A percentile compares a stretch with the other conserved stretches of the same genome.
These are phyloP conservation scores for Stegastes partitus DNA, from an alignment of 2,113 vertebrate genomes.

Conservation along the genomic window DNA sequence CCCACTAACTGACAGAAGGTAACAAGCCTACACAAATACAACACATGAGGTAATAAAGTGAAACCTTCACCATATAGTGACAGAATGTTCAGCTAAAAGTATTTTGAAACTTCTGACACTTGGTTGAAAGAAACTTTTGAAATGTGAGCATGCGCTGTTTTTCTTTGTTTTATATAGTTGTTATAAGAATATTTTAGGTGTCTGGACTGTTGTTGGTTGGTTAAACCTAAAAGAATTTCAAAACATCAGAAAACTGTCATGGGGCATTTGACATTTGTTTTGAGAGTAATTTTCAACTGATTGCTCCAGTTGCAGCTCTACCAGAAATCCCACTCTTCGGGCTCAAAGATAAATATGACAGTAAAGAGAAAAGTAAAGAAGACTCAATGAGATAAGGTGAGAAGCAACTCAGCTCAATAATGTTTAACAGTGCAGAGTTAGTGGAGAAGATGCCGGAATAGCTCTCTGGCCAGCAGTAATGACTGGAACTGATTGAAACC, in stretches of 20 bases:
- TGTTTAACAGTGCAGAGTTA: slow-evolving; percentile 40
- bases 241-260: no score
- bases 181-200: background rate
- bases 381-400: slow-evolving; percentile 25
- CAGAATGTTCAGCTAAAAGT: background rate
- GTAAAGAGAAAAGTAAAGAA: slow-evolving; percentile 21
- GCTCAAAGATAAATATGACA: slow-evolving; percentile 16
- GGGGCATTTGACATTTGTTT: no score
- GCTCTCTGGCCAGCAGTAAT: slow-evolving; percentile 53
- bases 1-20: background rate
- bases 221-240: no score
- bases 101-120: no score
- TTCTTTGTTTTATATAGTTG: background rate
- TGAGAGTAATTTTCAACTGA: no score
- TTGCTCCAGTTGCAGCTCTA: no score
- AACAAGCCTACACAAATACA: slow-evolving; percentile 1
- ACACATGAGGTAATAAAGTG: slow-evolving; percentile 7
- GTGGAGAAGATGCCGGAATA: slow-evolving; percentile 29
- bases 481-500: slow-evolving; percentile 66
- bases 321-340: background rate
- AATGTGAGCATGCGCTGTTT: no score
- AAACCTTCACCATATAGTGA: slow-evolving; percentile 1
- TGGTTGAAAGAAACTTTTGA: no score
- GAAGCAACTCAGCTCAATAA: slow-evolving; percentile 45
- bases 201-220: background rate